Base-by-base conservation (phyloP, 2,113 vertebrate genomes). In the Muntiacus reevesi region DNA sequence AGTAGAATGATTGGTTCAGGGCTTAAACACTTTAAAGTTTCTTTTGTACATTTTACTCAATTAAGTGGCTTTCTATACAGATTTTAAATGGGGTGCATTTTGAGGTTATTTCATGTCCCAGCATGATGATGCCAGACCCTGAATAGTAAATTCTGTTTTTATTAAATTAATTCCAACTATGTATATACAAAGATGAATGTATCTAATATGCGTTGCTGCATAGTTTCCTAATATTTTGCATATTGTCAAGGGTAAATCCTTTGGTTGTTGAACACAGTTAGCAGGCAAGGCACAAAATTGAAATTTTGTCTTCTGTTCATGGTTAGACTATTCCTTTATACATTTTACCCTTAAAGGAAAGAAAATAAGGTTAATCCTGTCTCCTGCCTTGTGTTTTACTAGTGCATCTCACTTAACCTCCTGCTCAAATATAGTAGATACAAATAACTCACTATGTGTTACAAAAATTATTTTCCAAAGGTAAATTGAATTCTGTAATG, bases 401-500 rank as follows among this genome's bases (percentile, higher is more conserved):
- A 78, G 45, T 94, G 12, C 87, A 19, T 33, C 45, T 87, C 60
- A 59, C 47, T 88, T 88, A 96, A 87, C 45, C 28, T 92, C 40
- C 6, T 60, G 43, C 40, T 94, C n/a, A 93, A 96, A 87, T 91
- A 79, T 50, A 62, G 83, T 87, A 90, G 84, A 45, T 64, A 57
- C 50, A 62, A 87, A 27, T 64, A 79, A 92, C 15, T 91, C 78
- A 50, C 50, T 76, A 54, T 25, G 33, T 54, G 7, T 57, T 47
- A 50, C 87, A 28, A 71, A 96, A 92, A 54, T 91, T 90, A 59
- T 89, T 95, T 96, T 67, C 79, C 54, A 78, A 78, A 78, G 45
- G 85, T 83, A 43, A 94, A 50, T 93, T 94, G 28, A 93, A 96
- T 91, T 78, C 47, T 87, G 2, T 79, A 27, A 33, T 98, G 3